Base-by-base conservation (phyloP, 2,888 invertebrate species). In the Hirtodrosophila cameraria region DNA sequence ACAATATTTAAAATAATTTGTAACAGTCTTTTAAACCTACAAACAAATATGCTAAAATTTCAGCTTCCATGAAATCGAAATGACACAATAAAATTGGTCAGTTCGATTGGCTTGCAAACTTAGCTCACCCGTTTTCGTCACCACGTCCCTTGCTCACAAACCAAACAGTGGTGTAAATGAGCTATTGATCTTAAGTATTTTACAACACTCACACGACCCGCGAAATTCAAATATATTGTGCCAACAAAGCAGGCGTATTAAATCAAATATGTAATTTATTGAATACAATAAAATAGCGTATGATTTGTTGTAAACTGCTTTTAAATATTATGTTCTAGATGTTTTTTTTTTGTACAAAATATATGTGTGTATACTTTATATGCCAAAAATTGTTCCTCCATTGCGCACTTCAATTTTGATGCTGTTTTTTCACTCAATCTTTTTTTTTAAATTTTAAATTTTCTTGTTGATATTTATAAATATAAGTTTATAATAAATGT, bases 321-420 rank as follows among this genome's bases (percentile, higher is more conserved):
- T 83, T 74, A 62, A 76, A 83, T 73, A 73, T 84, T 75, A 81
- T 71, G 71, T 55, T 76, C 74, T 86, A 83, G 84, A 81, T 84
- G 86, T 68, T 75, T 71, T 83, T 62, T 82, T 74, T 85, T 85
- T 83, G 85, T 83, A 83, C 87, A 83, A 83, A 83, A 82, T 84
- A 82, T 86, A 83, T 68, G 30, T 66, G 49, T 64, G 63, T 79
- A 45, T 68, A 59, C 46, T 69, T 60, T 85, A 73, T 76, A 77
- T 84, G 87, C 87, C 87, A 75, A 82, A 82, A 82, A 82, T 86
- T 82, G 87, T 82, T 82, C 85, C 86, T 76, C 71, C 77, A 75
- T 70, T 73, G 46, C 84, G 57, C 61, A 54, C 74, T 65, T 58
- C 35, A 58, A 50, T 41, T 72, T 71, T 62, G 46, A 75, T 82